These are phyloP conservation scores for Cantharis nigra DNA, from an alignment of 2,888 invertebrate species.

Conservation along the genomic window DNA sequence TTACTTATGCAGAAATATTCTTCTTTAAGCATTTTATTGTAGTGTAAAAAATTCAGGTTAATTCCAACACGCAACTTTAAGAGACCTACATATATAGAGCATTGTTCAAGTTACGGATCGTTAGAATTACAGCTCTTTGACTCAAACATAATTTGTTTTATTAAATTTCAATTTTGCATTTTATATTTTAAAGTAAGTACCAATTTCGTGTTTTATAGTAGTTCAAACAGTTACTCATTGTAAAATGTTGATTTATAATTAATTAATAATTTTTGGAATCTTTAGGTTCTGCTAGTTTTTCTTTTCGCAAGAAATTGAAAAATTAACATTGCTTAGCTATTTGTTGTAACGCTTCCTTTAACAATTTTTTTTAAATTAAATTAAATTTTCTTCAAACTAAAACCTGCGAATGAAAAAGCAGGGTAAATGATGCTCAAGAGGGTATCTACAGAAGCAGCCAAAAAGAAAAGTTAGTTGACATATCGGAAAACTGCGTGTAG, in stretches of 20 bases:
- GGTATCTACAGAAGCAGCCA: neutral
- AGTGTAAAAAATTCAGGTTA: neutral
- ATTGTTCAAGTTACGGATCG: neutral
- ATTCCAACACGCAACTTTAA: neutral
- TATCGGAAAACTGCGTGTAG: neutral
- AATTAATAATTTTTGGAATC: too few species aligned
- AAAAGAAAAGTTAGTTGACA: neutral
- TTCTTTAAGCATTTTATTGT: neutral
- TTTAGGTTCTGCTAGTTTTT: too few species aligned
- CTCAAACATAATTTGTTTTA: neutral
- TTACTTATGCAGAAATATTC: neutral
- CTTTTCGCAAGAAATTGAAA: too few species aligned
- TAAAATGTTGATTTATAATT: too few species aligned
- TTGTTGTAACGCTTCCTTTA: neutral
- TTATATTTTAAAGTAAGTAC: neutral
- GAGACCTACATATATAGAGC: neutral
- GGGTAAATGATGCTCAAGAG: neutral
- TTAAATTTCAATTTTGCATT: neutral
- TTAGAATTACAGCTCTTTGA: neutral
- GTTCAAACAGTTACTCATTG: too few species aligned
- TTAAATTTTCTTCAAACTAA: neutral
- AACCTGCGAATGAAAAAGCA: too few species aligned
- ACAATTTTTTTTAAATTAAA: neutral
- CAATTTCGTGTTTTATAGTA: neutral
- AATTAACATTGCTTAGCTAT: too few species aligned